Conservation (phyloP, 2,888 invertebrate species). For the Eumacrocentrus americanus region DNA sequence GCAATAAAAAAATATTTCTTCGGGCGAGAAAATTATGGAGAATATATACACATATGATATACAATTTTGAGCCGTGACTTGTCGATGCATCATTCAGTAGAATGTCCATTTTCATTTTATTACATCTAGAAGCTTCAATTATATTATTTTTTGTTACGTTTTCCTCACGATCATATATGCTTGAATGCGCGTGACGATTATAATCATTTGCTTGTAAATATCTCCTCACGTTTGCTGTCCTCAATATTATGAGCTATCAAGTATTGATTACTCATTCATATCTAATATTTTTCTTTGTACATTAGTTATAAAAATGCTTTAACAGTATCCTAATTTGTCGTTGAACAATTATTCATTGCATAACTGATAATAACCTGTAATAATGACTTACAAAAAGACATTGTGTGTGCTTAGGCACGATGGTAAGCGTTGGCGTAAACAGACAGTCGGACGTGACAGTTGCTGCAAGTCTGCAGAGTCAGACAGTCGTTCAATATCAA, state of each 20-base stretch:
- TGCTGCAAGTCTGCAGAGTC: constrained; percentile 51
- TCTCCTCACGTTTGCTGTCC: too few species aligned
- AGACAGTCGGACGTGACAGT: constrained; percentile 50
- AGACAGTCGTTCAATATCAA: constrained; percentile 44
- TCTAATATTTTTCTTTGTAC: too few species aligned
- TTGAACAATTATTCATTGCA: neutral
- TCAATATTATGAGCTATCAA: too few species aligned
- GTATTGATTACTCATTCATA: too few species aligned
- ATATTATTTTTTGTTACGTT: neutral
- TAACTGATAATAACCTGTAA: neutral
- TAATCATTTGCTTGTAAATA: too few species aligned
- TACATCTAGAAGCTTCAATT: neutral
- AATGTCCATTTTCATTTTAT: constrained; percentile 3
- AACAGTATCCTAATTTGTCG: neutral
- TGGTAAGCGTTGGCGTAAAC: constrained; percentile 56
- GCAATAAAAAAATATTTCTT: constrained; percentile 7
- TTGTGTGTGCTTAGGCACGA: constrained; percentile 47
- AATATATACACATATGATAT: too few species aligned
- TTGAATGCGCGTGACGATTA: too few species aligned
- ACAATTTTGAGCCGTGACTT: constrained; percentile 11
- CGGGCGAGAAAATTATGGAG: neutral
- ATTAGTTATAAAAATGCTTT: too few species aligned
- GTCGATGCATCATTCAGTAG: constrained; percentile 22
- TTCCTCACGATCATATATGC: too few species aligned
- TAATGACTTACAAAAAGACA: too few species aligned